These are phyloP conservation scores for Microtus oregoni DNA, from an alignment of 2,113 vertebrate species.

Conservation along the genomic window DNA sequence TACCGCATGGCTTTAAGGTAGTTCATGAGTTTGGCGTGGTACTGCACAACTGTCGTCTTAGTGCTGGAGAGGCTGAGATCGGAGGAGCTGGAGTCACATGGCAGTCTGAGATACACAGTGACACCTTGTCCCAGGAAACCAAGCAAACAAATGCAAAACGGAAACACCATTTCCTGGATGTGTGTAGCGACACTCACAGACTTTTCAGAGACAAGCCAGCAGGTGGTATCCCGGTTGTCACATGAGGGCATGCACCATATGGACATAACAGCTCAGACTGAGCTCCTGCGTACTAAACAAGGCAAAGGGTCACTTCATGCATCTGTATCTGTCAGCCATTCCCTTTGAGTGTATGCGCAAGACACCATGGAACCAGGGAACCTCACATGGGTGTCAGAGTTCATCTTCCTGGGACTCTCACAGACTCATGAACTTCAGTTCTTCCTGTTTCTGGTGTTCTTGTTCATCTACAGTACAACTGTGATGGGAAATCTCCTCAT, in stretches of 20 bases:
- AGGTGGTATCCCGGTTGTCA: neutral
- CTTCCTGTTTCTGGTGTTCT: constrained; percentile 69
- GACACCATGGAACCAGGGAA: constrained; percentile 53
- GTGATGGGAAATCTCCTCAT: constrained; percentile 70
- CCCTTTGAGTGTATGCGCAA: neutral
- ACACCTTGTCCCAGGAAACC: no score
- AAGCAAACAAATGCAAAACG: neutral
- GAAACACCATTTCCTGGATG: neutral
- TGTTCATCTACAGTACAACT: constrained; percentile 67
- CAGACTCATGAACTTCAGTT: constrained; percentile 57
- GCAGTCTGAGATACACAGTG: neutral
- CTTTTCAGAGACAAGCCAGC: neutral
- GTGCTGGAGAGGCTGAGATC: neutral
- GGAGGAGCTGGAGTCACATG: neutral
- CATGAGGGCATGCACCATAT: neutral
- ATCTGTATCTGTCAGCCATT: neutral
- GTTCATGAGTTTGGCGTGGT: neutral
- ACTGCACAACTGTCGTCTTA: no score
- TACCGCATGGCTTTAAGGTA: neutral
- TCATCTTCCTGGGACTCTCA: constrained; percentile 72
- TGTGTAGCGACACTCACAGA: neutral
- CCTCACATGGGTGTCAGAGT: constrained; percentile 54
- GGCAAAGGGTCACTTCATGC: neutral
- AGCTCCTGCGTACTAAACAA: neutral
- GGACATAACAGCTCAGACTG: neutral